Conservation (phyloP, 2,888 invertebrate genomes). For the Torymus tubicola region DNA sequence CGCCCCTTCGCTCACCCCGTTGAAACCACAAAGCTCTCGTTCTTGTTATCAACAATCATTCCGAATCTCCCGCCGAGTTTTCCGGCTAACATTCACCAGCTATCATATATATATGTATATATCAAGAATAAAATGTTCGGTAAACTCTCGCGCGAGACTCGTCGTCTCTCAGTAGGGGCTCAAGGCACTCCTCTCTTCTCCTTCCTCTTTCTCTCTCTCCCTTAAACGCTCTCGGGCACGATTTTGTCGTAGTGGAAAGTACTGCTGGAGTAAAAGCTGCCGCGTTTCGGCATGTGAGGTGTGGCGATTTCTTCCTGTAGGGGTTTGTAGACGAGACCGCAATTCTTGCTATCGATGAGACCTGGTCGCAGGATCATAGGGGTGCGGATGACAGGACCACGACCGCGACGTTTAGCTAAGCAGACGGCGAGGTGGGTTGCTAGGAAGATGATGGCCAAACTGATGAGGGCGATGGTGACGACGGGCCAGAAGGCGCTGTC, state of each 20-base stretch:
- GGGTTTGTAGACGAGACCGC: constrained; percentile 87
- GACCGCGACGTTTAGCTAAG: constrained; percentile 68
- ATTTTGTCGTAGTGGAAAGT: constrained; percentile 82
- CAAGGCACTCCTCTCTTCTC: no score
- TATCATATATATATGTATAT: no score
- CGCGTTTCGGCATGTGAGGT: constrained; percentile 81
- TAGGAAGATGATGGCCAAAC: constrained; percentile 65
- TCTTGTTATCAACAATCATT: no score
- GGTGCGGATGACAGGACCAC: constrained; percentile 72
- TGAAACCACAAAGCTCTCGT: no score
- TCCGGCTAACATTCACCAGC: no score
- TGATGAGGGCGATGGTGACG: constrained; percentile 64
- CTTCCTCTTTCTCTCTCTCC: no score
- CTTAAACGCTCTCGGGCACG: constrained; percentile 80
- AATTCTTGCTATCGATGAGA: constrained; percentile 81
- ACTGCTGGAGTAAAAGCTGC: constrained; percentile 80
- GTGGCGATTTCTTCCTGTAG: constrained; percentile 86
- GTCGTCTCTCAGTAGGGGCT: neutral
- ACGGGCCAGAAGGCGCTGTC: constrained; percentile 67
- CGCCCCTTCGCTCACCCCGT: no score
- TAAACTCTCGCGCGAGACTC: neutral
- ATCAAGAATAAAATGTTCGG: no score
- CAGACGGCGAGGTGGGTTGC: constrained; percentile 65
- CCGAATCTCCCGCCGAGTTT: no score
- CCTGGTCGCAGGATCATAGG: constrained; percentile 74